Evolutionary conservation across 2,888 invertebrate species (phyloP), one percentile per base, ranked within the genome.

Genomic region (Aelia acuminata): DNA sequence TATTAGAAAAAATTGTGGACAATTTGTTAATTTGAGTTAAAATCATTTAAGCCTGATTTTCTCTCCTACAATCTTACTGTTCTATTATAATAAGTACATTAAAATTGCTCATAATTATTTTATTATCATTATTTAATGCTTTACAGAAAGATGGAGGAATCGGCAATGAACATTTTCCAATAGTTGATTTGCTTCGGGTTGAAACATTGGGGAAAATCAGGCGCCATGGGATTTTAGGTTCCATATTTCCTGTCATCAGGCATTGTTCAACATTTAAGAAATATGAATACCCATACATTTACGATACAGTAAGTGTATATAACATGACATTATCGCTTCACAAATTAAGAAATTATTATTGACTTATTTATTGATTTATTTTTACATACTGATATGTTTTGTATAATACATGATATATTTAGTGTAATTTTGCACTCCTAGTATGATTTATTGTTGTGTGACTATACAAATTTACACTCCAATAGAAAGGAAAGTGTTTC

Each of bases 221-320:
- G 43, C 80, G n/a, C n/a, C 80, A 7, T 43, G 94, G 94, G 39
- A 35, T 89, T 80, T 84, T 90, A n/a, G 84, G 49, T 48, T 84
- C 88, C 20, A 48, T 87, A 20, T 90, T 90, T 26, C 57, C 89
- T 43, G 50, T 84, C 18, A 91, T 96, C 90, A 94, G 94, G 10
- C 95, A 96, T 91, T 94, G 95, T 87, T 93, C 94, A 91, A 94
- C 94, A 87, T 93, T 95, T 88, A 94, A 94, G 91, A 94, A 94
- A 89, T 96, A 95, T 91, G 93, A 94, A 87, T 97, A 95, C 92
- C 95, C 95, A 84, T 95, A 95, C 91, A 93, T 96, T 88, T 94
- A 94, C 85, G 92, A 93, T 88, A 91, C 92, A 50, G 94, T 94
- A 90, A 92, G 91, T 91, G 88, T 89, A 15, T 22, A 13, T 47